phyloP scores from a whole-genome alignment of 2,888 invertebrate species.

The Calliphora vomitoria region DNA sequence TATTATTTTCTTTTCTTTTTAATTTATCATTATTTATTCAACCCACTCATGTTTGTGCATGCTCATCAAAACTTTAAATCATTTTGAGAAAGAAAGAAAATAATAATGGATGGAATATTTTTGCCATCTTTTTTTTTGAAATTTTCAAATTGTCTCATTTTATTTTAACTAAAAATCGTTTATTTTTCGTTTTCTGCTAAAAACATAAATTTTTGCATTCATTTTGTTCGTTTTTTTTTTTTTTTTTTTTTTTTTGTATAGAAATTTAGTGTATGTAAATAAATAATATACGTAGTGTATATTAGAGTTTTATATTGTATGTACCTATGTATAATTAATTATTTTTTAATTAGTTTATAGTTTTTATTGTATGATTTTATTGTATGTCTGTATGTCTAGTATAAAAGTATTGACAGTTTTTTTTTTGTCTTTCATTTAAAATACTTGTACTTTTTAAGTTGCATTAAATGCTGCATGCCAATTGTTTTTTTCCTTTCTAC shows the following conservation, averaged over 20 bases:
- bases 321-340: conserved; percentile 18
- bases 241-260: conserved; percentile 56
- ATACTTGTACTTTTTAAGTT: conserved; percentile 50
- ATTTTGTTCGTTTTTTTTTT: conserved; percentile 5
- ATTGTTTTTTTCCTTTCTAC: conserved; percentile 30
- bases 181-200: conserved; percentile 33
- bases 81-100: conserved; percentile 14
- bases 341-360: conserved; percentile 17
- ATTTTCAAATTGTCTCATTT: conserved; percentile 11
- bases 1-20: conserved; percentile 44
- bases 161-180: conserved; percentile 20
- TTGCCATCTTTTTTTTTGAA: conserved; percentile 1
- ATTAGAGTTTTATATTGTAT: conserved; percentile 20
- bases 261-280: conserved; percentile 42
- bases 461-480: conserved; percentile 62
- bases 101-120: conserved; percentile 43
- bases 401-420: conserved; percentile 28
- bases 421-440: conserved; percentile 29
- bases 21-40: conserved; percentile 46
- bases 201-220: conserved; percentile 38
- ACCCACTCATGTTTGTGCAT: conserved; percentile 64
- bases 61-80: conserved; percentile 56
- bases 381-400: conserved; percentile 47
- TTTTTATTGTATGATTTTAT: conserved; percentile 23
- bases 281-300: conserved; percentile 12